These are phyloP conservation scores for Albula goreensis DNA, from an alignment of 2,113 vertebrate genomes.

Conservation along the genomic window DNA sequence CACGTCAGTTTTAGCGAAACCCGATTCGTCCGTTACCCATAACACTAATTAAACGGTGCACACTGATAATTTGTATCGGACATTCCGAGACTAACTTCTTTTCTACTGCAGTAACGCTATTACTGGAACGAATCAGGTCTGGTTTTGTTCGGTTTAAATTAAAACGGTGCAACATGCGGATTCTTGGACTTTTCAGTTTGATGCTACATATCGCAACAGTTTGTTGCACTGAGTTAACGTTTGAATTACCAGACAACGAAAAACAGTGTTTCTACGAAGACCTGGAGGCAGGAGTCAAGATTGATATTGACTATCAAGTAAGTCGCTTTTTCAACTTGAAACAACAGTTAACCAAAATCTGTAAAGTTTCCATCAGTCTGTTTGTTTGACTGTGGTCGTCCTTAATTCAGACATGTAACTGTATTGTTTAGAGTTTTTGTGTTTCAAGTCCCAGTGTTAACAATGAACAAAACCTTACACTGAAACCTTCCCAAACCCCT, in stretches of 20 bases:
- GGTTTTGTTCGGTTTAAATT: background rate
- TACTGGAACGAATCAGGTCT: too few relatives aligned
- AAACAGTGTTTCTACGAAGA: slow-evolving; percentile 78
- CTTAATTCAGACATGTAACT: too few relatives aligned
- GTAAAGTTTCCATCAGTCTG: background rate
- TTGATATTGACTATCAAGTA: slow-evolving; percentile 73
- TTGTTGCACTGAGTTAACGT: slow-evolving; percentile 66
- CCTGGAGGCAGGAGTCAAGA: slow-evolving; percentile 60
- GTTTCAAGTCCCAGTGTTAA: too few relatives aligned
- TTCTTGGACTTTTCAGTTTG: slow-evolving; percentile 33
- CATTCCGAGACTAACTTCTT: too few relatives aligned
- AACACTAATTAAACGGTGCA: background rate
- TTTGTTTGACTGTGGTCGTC: background rate
- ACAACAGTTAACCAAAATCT: background rate
- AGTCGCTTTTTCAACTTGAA: slow-evolving; percentile 36
- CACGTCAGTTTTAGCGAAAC: slow-evolving; percentile 64
- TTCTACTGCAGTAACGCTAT: too few relatives aligned
- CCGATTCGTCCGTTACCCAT: background rate
- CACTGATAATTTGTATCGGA: too few relatives aligned
- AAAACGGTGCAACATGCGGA: slow-evolving; percentile 36
- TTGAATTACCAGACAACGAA: slow-evolving; percentile 71
- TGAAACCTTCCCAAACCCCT: too few relatives aligned
- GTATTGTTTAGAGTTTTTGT: too few relatives aligned
- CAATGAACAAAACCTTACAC: too few relatives aligned
- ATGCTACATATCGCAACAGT: slow-evolving; percentile 42